A percentile compares a stretch with the other conserved stretches of the same genome.
Evolutionary conservation across 92 coral and sea anemone genomes (phyloP).

Genomic region (Pocillopora meandrina): DNA sequence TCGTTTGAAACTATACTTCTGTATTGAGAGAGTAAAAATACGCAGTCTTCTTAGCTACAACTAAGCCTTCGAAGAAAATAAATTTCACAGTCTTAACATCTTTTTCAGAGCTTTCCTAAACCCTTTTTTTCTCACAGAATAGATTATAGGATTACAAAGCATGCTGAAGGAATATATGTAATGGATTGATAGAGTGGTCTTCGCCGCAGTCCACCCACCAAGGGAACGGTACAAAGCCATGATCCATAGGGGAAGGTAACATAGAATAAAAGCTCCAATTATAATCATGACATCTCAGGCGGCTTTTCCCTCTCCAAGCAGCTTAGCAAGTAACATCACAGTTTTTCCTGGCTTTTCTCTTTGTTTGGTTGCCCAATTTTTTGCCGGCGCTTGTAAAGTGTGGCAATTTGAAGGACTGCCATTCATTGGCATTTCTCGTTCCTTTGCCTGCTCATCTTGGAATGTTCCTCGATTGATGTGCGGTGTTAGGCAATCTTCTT

Average conservation of each 20-base stretch:
- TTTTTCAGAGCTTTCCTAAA: background rate
- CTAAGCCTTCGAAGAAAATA: too few species aligned
- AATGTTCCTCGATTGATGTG: background rate
- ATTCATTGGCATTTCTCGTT: background rate
- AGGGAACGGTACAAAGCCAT: background rate
- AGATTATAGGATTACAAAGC: slow-evolving; percentile 6
- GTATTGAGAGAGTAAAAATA: too few species aligned
- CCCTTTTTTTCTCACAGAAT: slow-evolving; percentile 9
- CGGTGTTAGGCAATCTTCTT: background rate
- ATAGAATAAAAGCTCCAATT: background rate
- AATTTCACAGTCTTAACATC: background rate
- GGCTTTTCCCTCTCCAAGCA: slow-evolving; percentile 6
- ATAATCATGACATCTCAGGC: slow-evolving; percentile 4
- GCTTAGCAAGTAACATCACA: background rate
- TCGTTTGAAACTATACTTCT: too few species aligned
- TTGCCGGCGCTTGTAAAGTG: background rate
- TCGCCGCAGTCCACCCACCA: background rate
- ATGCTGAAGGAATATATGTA: background rate
- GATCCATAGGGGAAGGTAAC: background rate
- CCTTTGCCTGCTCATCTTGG: background rate
- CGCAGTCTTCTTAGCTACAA: too few species aligned
- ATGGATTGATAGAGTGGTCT: background rate
- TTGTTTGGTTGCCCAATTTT: background rate
- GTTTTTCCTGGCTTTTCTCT: background rate
- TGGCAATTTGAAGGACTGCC: background rate